phyloP scores from a whole-genome alignment of 2,797 vertebrate species.

The Sylvia borin region DNA sequence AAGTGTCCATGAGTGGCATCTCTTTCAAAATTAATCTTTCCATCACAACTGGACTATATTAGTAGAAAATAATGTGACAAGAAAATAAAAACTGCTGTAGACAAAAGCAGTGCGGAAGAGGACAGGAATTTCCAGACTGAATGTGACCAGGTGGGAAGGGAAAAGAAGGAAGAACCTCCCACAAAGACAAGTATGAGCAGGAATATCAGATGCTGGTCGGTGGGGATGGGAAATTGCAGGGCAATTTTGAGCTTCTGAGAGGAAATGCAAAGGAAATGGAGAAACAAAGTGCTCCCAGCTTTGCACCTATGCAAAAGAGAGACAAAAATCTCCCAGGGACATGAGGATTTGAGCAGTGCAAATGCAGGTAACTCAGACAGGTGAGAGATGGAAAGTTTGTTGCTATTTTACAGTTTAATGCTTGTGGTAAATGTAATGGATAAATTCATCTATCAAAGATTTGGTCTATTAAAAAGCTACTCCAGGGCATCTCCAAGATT shows the following conservation, averaged over 20 bases:
- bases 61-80: not conserved
- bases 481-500: too few relatives aligned
- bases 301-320: not conserved
- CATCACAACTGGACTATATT: not conserved
- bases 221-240: not conserved
- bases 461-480: too few relatives aligned
- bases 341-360: not conserved
- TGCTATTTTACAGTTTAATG: not conserved
- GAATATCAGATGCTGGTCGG: fast-evolving
- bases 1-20: not conserved
- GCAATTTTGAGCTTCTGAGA: not conserved
- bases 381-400: not conserved
- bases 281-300: not conserved
- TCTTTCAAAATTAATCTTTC: not conserved
- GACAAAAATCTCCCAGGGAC: not conserved
- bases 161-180: not conserved
- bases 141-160: not conserved
- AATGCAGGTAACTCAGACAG: not conserved
- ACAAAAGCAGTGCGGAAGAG: not conserved
- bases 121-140: not conserved
- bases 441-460: too few relatives aligned
- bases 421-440: too few relatives aligned
- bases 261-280: not conserved
- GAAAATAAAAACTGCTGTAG: not conserved
- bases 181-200: not conserved